Conservation (phyloP, 2,888 invertebrate genomes). For the Andrena chrysosceles region DNA sequence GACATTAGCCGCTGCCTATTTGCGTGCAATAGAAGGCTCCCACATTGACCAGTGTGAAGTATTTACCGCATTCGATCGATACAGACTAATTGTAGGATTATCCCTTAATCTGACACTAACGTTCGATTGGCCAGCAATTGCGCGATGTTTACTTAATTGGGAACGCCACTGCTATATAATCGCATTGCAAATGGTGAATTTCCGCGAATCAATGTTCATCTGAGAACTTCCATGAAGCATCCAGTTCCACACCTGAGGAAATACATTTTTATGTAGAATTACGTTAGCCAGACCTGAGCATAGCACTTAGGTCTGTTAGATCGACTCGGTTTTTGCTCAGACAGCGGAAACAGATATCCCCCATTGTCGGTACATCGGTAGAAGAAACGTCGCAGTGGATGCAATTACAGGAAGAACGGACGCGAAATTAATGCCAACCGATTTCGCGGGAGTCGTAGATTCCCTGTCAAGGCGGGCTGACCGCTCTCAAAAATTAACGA, state of each 20-base stretch:
- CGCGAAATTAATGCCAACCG: conserved; percentile 51
- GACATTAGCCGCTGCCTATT: conserved; percentile 7
- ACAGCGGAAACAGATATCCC: conserved; percentile 37
- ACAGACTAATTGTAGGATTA: conserved; percentile 51
- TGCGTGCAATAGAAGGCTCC: neutral
- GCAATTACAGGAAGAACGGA: conserved; percentile 53
- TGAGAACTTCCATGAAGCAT: neutral
- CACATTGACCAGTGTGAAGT: conserved; percentile 44
- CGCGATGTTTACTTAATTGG: conserved; percentile 54
- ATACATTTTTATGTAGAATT: too few species aligned
- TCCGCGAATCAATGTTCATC: neutral
- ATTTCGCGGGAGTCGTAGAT: conserved; percentile 33
- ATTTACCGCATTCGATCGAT: conserved; percentile 47
- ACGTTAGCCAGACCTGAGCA: too few species aligned
- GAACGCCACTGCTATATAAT: conserved; percentile 2
- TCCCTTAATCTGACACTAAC: conserved; percentile 55
- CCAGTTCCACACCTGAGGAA: too few species aligned
- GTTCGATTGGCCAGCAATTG: conserved; percentile 38
- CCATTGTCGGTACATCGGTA: neutral
- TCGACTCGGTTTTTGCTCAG: neutral
- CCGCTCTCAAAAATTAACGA: conserved; percentile 62
- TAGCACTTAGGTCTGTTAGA: too few species aligned
- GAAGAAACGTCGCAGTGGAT: conserved; percentile 36
- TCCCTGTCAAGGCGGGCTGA: neutral
- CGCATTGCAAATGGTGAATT: conserved; percentile 1